phyloP scores from a whole-genome alignment of 2,797 vertebrate species.

The Eulemur rubriventer region DNA sequence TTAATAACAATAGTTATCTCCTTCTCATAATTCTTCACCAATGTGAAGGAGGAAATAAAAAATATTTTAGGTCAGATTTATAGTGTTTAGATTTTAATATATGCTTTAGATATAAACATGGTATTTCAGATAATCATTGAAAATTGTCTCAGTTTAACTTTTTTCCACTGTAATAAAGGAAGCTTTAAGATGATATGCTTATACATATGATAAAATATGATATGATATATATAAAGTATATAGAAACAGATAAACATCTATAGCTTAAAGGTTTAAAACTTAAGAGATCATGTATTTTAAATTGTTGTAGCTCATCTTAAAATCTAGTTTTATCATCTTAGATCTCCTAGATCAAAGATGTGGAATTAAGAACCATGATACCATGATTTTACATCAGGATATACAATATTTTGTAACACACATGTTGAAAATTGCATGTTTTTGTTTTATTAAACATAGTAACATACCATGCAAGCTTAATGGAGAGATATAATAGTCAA shows the following conservation, averaged over 20 bases:
- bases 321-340: constrained; percentile 29
- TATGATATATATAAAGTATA: background rate
- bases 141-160: constrained; percentile 39
- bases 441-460: constrained; percentile 28
- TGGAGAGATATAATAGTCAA: background rate
- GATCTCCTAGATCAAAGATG: constrained; percentile 14
- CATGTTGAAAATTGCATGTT: background rate
- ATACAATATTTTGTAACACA: background rate
- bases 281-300: constrained; percentile 13
- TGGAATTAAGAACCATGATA: background rate
- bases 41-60: background rate
- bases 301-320: background rate
- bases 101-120: constrained; percentile 25
- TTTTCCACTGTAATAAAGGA: constrained; percentile 23
- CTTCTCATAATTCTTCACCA: constrained; percentile 7
- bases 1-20: constrained; percentile 1
- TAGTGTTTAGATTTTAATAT: background rate
- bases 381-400: background rate
- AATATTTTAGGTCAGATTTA: background rate
- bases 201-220: background rate
- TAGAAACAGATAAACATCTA: background rate
- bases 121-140: background rate
- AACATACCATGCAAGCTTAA: background rate
- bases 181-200: background rate
- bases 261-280: background rate